Conservation (phyloP, 2,888 invertebrate species). For the Tubulanus polymorphus region DNA sequence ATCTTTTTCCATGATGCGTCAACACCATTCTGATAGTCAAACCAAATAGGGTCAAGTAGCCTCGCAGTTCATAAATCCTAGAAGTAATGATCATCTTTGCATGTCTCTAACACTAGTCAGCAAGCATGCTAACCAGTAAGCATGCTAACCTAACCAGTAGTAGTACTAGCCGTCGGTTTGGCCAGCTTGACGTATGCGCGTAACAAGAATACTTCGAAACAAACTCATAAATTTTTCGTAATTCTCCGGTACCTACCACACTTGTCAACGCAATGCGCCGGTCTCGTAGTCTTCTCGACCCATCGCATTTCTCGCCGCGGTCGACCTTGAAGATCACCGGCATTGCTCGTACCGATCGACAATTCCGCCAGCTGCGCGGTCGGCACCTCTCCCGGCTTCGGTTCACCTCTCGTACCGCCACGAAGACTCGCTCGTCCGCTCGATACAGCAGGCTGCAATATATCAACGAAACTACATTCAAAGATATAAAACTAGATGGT, state of each 20-base stretch:
- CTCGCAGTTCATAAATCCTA: too few relatives aligned
- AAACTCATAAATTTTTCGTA: neutral
- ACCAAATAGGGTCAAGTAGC: too few relatives aligned
- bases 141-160: neutral
- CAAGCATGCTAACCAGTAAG: too few relatives aligned
- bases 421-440: constrained; percentile 39
- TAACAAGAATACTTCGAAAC: neutral
- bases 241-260: constrained; percentile 17
- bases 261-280: constrained; percentile 31
- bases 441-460: constrained; percentile 19
- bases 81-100: too few relatives aligned
- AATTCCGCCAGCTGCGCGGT: constrained; percentile 24
- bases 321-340: constrained; percentile 10
- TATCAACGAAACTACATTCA: too few relatives aligned
- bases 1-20: too few relatives aligned
- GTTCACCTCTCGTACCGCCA: constrained; percentile 31
- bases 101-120: too few relatives aligned
- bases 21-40: too few relatives aligned
- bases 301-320: constrained; percentile 17
- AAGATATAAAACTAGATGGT: too few relatives aligned
- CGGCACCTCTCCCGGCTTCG: constrained; percentile 23
- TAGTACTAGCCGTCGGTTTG: neutral
- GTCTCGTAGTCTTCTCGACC: constrained; percentile 26
- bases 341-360: constrained; percentile 25
- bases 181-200: neutral